Conservation (phyloP, 1,140 invertebrate genomes). For the Drosophila oshimai region DNA sequence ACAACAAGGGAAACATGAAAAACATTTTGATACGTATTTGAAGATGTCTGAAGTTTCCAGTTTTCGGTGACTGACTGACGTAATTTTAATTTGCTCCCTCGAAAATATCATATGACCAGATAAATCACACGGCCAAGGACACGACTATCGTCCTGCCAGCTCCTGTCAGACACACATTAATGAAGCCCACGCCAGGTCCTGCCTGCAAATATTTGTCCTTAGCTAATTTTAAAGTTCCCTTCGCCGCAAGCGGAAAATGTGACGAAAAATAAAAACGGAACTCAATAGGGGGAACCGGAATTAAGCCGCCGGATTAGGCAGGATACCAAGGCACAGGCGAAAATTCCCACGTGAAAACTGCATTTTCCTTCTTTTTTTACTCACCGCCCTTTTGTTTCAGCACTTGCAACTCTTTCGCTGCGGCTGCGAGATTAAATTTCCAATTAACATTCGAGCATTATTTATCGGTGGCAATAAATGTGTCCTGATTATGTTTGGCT, state of each 20-base stretch:
- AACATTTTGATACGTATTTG: conserved; percentile 12
- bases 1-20: background rate
- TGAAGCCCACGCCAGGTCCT: conserved; percentile 35
- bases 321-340: background rate
- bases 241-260: background rate
- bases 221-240: conserved; percentile 45
- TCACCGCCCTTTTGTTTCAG: background rate
- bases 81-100: conserved; percentile 45
- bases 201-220: conserved; percentile 34
- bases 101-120: conserved; percentile 56
- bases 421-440: conserved; percentile 62
- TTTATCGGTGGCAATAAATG: conserved; percentile 77
- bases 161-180: conserved; percentile 20
- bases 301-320: conserved; percentile 28
- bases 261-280: background rate
- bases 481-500: conserved; percentile 72
- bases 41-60: conserved; percentile 47
- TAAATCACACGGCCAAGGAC: conserved; percentile 55
- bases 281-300: background rate
- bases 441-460: conserved; percentile 79
- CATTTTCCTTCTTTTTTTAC: conserved; percentile 4
- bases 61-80: conserved; percentile 40
- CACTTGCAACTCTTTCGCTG: conserved; percentile 5
- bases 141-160: background rate
- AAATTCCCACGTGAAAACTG: conserved; percentile 35